phyloP scores from a whole-genome alignment of 2,113 vertebrate genomes.

The Pteronura brasiliensis region DNA sequence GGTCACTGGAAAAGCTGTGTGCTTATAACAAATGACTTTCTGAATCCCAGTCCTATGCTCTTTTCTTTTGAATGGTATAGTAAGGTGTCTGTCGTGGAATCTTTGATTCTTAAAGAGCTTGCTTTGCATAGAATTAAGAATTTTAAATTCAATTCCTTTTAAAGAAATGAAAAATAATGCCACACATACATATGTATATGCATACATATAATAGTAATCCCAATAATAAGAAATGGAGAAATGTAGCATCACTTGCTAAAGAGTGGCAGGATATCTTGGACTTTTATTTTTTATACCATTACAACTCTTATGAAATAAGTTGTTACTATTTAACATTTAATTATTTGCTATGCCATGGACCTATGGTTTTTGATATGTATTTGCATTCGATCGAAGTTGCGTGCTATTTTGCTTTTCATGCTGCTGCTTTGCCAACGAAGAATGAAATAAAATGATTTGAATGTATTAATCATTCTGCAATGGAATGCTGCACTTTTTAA shows the following conservation, averaged over 20 bases:
- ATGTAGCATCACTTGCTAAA: background rate
- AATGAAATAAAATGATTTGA: constrained; percentile 35
- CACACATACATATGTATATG: background rate
- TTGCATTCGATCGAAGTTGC: background rate
- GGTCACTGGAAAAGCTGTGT: background rate
- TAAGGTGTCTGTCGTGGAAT: background rate
- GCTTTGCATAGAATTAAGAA: background rate
- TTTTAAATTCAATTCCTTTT: background rate
- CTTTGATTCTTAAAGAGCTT: constrained; percentile 26
- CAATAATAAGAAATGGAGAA: background rate
- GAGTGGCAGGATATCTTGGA: background rate
- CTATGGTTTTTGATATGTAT: constrained; percentile 42
- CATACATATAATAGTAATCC: background rate
- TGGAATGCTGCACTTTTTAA: constrained; percentile 14
- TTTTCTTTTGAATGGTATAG: background rate
- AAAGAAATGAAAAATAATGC: background rate
- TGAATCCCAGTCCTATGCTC: background rate
- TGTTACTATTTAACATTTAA: constrained; percentile 34
- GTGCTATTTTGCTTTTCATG: constrained; percentile 11
- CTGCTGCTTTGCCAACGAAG: background rate
- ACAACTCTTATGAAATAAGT: constrained; percentile 32
- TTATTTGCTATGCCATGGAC: background rate
- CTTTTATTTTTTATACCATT: constrained; percentile 67
- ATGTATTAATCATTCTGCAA: constrained; percentile 53
- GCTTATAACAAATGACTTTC: background rate